Evolutionary conservation across 2,888 invertebrate species (phyloP), one percentile per base, ranked within the genome.

Genomic region (Andrena bicolor): DNA sequence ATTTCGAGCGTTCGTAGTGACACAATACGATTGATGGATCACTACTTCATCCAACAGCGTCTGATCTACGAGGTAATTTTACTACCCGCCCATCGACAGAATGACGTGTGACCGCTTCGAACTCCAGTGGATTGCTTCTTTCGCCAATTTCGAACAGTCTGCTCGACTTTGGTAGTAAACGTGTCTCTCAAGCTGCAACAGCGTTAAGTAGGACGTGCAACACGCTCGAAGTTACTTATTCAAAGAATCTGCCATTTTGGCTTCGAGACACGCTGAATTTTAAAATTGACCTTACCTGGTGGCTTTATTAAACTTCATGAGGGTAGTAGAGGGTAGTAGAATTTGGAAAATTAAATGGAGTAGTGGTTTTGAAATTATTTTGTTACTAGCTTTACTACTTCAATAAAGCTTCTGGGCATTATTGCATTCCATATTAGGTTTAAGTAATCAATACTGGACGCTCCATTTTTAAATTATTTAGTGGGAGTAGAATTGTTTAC

Each of bases 21-120:
- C 32, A 70, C 73, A 51, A 73, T 76, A 30, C 66, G 28, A 64
- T 66, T 74, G 80, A 83, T 84, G 64, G 71, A 84, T 84, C 53
- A 30, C 48, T 68, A 20, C 2, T 32, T 26, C 3, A n/a, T 28
- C 28, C 70, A 58, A 23, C 53, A 20, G 10, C 49, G 58, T 69
- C 63, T 69, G 71, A 78, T 61, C 64, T 68, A 68, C 53, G 56
- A 32, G 48, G 56, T 64, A 83, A 80, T 83, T 83, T 74, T 72
- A 28, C 76, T 58, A 60, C 10, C 64, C 10, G 30, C 10, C 41
- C 41, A 53, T 71, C 66, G 80, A 72, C 84, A 68, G 68, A 28
- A 30, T 68, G 73, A 76, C 53, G 30, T 56, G 65, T 41, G 41
- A 28, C 56, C 68, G 13, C 23, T 7, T 28, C 20, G 2, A 66